phyloP scores from a whole-genome alignment of 1,140 invertebrate genomes.

The Drosophila nasuta region DNA sequence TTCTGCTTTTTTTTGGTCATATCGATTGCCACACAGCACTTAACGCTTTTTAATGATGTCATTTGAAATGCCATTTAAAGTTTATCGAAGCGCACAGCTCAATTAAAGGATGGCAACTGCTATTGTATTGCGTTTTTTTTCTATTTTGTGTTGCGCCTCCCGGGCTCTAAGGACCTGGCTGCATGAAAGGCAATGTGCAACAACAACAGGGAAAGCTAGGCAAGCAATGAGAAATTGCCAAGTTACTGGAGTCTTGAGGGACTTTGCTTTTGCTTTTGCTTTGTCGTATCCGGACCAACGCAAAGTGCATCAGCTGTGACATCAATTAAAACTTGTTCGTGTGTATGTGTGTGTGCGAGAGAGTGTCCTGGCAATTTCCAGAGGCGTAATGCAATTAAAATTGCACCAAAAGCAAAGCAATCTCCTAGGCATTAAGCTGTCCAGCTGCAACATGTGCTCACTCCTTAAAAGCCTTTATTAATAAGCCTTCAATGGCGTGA shows the following conservation, averaged over 20 bases:
- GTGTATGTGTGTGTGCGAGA: constrained; percentile 22
- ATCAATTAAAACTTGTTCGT: constrained; percentile 75
- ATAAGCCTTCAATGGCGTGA: constrained; percentile 42
- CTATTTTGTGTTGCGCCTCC: not conserved
- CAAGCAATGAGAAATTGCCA: constrained; percentile 40
- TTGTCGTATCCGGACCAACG: constrained; percentile 22
- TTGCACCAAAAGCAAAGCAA: constrained; percentile 57
- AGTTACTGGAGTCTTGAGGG: constrained; percentile 16
- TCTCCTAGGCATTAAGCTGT: constrained; percentile 44
- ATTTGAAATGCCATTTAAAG: constrained; percentile 52
- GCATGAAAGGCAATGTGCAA: not conserved
- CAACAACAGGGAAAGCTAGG: constrained; percentile 10
- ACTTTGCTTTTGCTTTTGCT: not conserved
- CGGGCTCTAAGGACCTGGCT: constrained; percentile 27
- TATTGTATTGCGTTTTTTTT: constrained; percentile 16
- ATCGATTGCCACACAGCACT: constrained; percentile 5
- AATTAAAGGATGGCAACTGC: constrained; percentile 24
- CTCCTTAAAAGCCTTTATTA: constrained; percentile 40
- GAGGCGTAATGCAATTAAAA: constrained; percentile 74
- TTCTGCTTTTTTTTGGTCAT: not conserved
- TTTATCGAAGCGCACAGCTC: constrained; percentile 45
- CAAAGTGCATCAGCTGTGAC: constrained; percentile 65
- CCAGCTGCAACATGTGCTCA: constrained; percentile 38
- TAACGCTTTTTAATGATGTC: constrained; percentile 63
- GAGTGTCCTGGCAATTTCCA: constrained; percentile 54